phyloP scores from a whole-genome alignment of 2,797 vertebrate species.

The Sandelia bainsii region DNA sequence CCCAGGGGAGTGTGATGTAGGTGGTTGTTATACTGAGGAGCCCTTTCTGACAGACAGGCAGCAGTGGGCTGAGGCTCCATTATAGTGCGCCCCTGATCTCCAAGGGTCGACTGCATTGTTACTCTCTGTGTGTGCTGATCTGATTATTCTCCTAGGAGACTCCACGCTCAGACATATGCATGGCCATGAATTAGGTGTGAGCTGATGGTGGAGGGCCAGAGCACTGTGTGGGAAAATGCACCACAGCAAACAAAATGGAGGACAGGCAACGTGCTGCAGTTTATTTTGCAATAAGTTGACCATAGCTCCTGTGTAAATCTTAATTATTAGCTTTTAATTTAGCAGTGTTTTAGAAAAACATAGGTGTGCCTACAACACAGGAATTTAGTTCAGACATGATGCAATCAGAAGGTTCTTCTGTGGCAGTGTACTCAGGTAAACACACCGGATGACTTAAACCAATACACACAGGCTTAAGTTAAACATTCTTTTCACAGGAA shows the following conservation, averaged over 20 bases:
- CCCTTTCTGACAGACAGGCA: constrained; percentile 74
- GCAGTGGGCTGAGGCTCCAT: constrained; percentile 78
- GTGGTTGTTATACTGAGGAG: constrained; percentile 76
- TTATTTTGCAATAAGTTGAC: constrained; percentile 13
- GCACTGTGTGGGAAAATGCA: constrained; percentile 70
- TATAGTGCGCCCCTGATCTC: constrained; percentile 76
- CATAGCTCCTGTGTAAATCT: constrained; percentile 19
- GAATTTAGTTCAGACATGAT: constrained; percentile 70
- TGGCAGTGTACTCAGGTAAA: constrained; percentile 81
- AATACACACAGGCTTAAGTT: constrained; percentile 79
- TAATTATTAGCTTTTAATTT: constrained; percentile 51
- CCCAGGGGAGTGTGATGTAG: constrained; percentile 62
- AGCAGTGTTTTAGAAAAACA: constrained; percentile 57
- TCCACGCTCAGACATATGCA: constrained; percentile 82
- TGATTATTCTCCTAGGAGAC: constrained; percentile 89
- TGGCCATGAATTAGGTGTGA: constrained; percentile 85
- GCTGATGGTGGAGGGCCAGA: constrained; percentile 69
- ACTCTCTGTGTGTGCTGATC: constrained; percentile 86
- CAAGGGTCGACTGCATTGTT: constrained; percentile 81
- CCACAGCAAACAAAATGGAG: constrained; percentile 81
- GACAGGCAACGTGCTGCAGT: constrained; percentile 42
- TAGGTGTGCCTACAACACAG: constrained; percentile 60
- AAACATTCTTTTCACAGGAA: constrained; percentile 81
- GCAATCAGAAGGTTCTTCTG: constrained; percentile 67
- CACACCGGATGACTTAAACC: constrained; percentile 81